These are phyloP conservation scores for Pterostichus niger DNA, from an alignment of 2,888 invertebrate genomes.

Conservation along the genomic window DNA sequence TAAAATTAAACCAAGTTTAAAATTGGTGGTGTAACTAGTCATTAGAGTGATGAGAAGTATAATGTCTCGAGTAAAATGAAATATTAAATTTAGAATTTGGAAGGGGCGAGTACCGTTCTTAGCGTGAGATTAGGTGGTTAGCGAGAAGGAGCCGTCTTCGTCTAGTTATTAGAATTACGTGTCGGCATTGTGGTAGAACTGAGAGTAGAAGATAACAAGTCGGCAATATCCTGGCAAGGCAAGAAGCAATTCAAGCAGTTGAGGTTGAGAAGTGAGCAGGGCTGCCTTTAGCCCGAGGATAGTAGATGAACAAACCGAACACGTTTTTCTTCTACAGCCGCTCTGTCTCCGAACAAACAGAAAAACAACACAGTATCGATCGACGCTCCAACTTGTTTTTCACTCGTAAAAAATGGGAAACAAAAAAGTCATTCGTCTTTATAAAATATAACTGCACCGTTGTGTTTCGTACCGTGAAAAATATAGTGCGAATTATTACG, in stretches of 20 bases:
- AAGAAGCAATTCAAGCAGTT: neutral
- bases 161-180: too few species aligned
- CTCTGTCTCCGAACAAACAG: slow-evolving; percentile 29
- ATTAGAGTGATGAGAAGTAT: too few species aligned
- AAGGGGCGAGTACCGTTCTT: too few species aligned
- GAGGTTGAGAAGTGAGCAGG: neutral
- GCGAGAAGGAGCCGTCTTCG: too few species aligned
- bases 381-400: slow-evolving; percentile 39
- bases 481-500: slow-evolving; percentile 26
- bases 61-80: too few species aligned
- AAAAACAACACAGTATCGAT: slow-evolving; percentile 56
- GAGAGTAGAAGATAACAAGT: too few species aligned
- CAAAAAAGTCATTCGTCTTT: slow-evolving; percentile 59
- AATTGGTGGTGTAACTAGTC: too few species aligned
- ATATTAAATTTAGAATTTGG: too few species aligned
- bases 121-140: too few species aligned
- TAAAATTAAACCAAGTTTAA: too few species aligned
- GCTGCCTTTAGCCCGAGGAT: neutral
- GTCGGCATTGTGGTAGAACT: too few species aligned
- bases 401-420: slow-evolving; percentile 39
- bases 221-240: slow-evolving; percentile 3
- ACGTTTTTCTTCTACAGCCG: slow-evolving; percentile 35
- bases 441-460: slow-evolving; percentile 58
- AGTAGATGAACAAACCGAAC: slow-evolving; percentile 37
- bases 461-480: slow-evolving; percentile 12